A percentile compares a stretch with the other conserved stretches of the same genome.
Evolutionary conservation across 2,113 vertebrate species (phyloP).

Genomic region (Dendrocopos noguchii): DNA sequence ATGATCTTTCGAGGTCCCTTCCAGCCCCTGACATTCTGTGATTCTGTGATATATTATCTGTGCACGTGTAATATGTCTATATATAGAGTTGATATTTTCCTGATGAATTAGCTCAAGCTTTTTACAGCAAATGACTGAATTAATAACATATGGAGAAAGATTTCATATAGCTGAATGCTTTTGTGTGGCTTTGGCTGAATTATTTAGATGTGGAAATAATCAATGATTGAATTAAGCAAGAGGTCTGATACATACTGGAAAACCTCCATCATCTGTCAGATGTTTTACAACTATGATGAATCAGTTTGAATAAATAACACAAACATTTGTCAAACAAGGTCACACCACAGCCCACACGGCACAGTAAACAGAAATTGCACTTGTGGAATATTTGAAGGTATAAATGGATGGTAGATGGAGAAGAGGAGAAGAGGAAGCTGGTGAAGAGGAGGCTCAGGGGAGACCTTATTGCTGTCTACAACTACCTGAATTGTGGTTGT

Average conservation of each 20-base stretch:
- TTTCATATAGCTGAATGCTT: conserved; percentile 5
- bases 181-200: conserved; percentile 29
- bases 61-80: neutral
- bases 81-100: neutral
- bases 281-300: conserved; percentile 59
- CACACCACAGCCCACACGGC: neutral
- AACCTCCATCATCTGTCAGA: conserved; percentile 13
- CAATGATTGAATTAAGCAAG: neutral
- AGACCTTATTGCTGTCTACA: too few species aligned
- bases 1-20: too few species aligned
- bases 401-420: neutral
- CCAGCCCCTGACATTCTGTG: too few species aligned
- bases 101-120: neutral
- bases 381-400: conserved; percentile 53
- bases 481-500: too few species aligned
- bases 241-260: conserved; percentile 34
- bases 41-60: neutral
- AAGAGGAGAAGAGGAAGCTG: too few species aligned
- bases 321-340: conserved; percentile 46
- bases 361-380: conserved; percentile 48
- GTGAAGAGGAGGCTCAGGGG: too few species aligned
- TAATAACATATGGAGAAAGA: neutral
- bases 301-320: conserved; percentile 40
- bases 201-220: conserved; percentile 49
- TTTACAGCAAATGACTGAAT: neutral